Evolutionary conservation across 2,888 invertebrate species (phyloP), one percentile per base, ranked within the genome.

Genomic region (Eledone cirrhosa): DNA sequence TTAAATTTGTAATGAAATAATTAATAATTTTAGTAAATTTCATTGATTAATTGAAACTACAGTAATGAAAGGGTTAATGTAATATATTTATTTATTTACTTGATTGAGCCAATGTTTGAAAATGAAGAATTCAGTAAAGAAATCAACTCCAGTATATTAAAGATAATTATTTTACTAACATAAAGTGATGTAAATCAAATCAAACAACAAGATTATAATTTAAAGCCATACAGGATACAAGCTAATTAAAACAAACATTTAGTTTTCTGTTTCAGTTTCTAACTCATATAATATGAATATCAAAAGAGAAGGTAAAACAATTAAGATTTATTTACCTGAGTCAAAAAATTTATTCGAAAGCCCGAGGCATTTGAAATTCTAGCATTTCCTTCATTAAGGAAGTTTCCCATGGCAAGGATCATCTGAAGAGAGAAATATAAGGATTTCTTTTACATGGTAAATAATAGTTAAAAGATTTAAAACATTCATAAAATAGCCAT

Each of bases 331-430:
- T 74, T 63, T 81, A 89, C 90, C 88, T 89, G 89, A 24, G 87
- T 84, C 8, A 90, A 84, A 82, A 89, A 90, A 72, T 85, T 83
- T 74, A 90, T 88, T 78, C 86, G 86, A 82, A 90, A 90, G 16
- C 89, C 90, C 29, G 88, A 85, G 7, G 90, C 90, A 72, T 87
- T 85, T 8, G 89, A 90, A 8, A 90, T 86, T 69, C 90, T 81
- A 24, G 84, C 81, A 80, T 90, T 87, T 8, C 90, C 90, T 79
- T 89, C 87, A 84, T 90, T 90, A 87, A 90, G 86, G 83, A 87
- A 87, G 83, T 90, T 90, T 41, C 90, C 90, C 89, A 90, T 90
- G 13, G 89, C 90, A 47, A 90, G 83, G 76, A 90, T 89, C 81
- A 90, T 78, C 90, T 90, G 83, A 69, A 80, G 81, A 41, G 41